A percentile compares a stretch with the other conserved stretches of the same genome.
phyloP scores from a whole-genome alignment of 2,888 invertebrate species.

The Mechanitis messenoides region DNA sequence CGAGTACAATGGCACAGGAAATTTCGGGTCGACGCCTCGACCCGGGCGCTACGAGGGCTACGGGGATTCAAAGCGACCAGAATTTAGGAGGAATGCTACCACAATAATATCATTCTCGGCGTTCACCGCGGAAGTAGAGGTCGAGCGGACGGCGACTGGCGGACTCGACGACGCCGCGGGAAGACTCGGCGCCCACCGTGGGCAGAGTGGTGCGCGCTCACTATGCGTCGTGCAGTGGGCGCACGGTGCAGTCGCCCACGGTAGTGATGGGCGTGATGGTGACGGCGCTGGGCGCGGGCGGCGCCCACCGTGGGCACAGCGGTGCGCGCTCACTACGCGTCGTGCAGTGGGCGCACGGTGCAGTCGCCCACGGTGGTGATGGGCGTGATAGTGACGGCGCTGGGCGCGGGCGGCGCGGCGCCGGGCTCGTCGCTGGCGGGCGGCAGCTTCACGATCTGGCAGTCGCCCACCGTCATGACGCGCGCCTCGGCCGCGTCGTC shows the following conservation, averaged over 20 bases:
- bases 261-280: slow-evolving; percentile 70
- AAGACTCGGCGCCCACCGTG: too few species aligned
- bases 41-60: slow-evolving; percentile 12
- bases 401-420: slow-evolving; percentile 49
- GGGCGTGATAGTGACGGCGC: slow-evolving; percentile 66
- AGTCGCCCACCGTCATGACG: slow-evolving; percentile 73
- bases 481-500: slow-evolving; percentile 57
- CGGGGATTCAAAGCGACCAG: slow-evolving; percentile 14
- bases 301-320: slow-evolving; percentile 42
- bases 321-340: slow-evolving; percentile 56
- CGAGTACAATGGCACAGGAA: slow-evolving; percentile 24
- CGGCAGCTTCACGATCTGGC: slow-evolving; percentile 70
- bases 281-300: slow-evolving; percentile 56
- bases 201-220: too few species aligned
- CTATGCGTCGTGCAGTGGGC: slow-evolving; percentile 21
- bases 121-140: slow-evolving; percentile 39
- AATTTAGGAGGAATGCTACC: slow-evolving; percentile 48
- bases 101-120: slow-evolving; percentile 46
- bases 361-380: slow-evolving; percentile 71
- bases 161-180: too few species aligned
- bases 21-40: slow-evolving; percentile 10
- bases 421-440: slow-evolving; percentile 43
- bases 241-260: slow-evolving; percentile 69
- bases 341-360: slow-evolving; percentile 68
- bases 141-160: slow-evolving; percentile 36